These are phyloP conservation scores for Xiphydria camelus DNA, from an alignment of 2,888 invertebrate genomes.

Conservation along the genomic window DNA sequence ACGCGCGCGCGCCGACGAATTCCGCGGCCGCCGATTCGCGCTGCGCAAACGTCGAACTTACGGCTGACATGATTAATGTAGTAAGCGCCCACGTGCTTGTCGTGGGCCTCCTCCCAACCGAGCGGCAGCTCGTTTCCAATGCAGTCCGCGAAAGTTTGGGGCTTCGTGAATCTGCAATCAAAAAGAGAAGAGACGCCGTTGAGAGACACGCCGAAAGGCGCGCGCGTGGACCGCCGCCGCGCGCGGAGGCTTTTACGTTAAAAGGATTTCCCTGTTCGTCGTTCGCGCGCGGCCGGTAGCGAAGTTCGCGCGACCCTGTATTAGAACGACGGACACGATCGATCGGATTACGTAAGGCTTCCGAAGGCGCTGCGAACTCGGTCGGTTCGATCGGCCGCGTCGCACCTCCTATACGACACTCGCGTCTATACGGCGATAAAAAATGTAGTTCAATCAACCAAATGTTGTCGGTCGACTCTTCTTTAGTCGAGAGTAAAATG, in stretches of 20 bases:
- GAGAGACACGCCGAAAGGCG: not conserved
- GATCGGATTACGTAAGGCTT: too few species aligned
- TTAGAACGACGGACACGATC: too few species aligned
- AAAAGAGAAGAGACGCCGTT: slow-evolving; percentile 39
- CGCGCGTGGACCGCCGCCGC: slow-evolving; percentile 1
- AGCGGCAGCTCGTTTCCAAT: slow-evolving; percentile 95
- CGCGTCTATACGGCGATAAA: too few species aligned
- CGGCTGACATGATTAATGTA: slow-evolving; percentile 97
- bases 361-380: too few species aligned
- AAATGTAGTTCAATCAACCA: too few species aligned
- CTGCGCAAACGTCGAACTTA: too few species aligned
- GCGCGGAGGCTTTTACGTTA: slow-evolving; percentile 12
- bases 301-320: too few species aligned
- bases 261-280: slow-evolving; percentile 21
- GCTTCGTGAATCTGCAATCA: slow-evolving; percentile 90
- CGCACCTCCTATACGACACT: too few species aligned
- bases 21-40: not conserved
- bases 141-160: slow-evolving; percentile 96
- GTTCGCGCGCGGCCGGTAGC: too few species aligned
- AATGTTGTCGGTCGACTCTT: too few species aligned
- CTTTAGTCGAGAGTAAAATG: too few species aligned
- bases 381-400: too few species aligned
- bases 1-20: not conserved
- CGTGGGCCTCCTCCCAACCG: slow-evolving; percentile 97
- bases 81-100: slow-evolving; percentile 92